phyloP scores from a whole-genome alignment of 2,888 invertebrate genomes.

The Morpho deidamia region DNA sequence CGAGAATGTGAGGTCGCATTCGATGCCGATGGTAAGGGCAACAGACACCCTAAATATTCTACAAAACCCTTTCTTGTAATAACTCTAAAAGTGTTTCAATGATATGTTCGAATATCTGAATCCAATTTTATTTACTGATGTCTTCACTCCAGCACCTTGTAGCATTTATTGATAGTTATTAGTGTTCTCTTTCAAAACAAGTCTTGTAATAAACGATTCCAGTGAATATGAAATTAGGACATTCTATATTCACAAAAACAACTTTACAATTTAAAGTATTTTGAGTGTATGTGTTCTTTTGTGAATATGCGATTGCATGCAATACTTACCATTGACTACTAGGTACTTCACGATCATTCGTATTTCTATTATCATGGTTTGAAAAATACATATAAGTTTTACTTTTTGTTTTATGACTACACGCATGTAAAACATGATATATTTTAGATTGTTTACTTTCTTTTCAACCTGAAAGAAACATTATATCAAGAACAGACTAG shows the following conservation, averaged over 20 bases:
- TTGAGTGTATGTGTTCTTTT: conserved; percentile 66
- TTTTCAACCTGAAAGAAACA: too few relatives aligned
- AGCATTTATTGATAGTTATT: conserved; percentile 10
- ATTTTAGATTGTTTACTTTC: too few relatives aligned
- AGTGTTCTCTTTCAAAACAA: conserved; percentile 3
- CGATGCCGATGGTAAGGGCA: conserved; percentile 85
- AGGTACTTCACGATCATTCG: neutral
- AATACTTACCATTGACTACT: neutral
- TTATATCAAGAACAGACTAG: too few relatives aligned
- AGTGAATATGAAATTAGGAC: conserved; percentile 57
- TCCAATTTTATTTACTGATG: conserved; percentile 11
- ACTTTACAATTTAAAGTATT: conserved; percentile 24
- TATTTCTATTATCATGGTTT: too few relatives aligned
- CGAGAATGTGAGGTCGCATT: conserved; percentile 84
- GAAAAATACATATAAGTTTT: too few relatives aligned
- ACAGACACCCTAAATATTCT: conserved; percentile 55
- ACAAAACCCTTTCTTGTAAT: conserved; percentile 44
- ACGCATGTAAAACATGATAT: too few relatives aligned
- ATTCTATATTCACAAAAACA: conserved; percentile 51
- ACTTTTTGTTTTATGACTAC: too few relatives aligned
- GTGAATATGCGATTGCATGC: neutral
- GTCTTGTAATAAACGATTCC: conserved; percentile 4
- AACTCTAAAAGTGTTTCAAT: conserved; percentile 11
- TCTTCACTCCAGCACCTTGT: conserved; percentile 25
- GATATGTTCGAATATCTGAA: neutral